Base-by-base conservation (phyloP, 2,797 vertebrate species). In the Ctenosaura bakeri region DNA sequence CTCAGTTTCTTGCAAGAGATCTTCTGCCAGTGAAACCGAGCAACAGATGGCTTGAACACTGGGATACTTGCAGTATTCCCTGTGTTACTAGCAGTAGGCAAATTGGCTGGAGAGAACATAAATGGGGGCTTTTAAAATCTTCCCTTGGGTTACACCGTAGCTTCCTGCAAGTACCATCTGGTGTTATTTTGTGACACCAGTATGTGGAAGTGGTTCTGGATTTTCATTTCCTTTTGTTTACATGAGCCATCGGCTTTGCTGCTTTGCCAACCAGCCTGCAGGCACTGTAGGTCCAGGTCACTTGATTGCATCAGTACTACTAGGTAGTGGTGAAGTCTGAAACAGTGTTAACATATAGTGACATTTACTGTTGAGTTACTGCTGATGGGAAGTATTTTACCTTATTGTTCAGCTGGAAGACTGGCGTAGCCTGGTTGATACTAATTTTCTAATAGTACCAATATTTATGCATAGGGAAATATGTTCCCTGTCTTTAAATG, bases 161-260 rank as follows among this genome's bases (percentile, higher is more conserved):
- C 76, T 81, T 85, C 82, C 50, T 56, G 18, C 22, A 32, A 64
- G 32, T 38, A 9, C 85, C 85, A 77, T 76, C 85, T 83, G 26
- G 35, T 35, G 50, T 56, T 54, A 12, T 66, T 78, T 50, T 78
- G 71, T 86, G 71, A 81, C 22, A 56, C 78, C 46, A 22, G 26
- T 69, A 64, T 16, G 54, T 82, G 35, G 69, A 82, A 86, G 78
- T 42, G 69, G 35, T 69, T 38, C 54, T 86, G 69, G 50, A 78
- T 82, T 89, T 62, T 76, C 79, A 56, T 88, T 88, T 84, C 76
- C 56, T 74, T 86, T 85, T 82, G 83, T 74, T 59, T 83, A 46
- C 52, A 22, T 42, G 52, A 81, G 18, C 5, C 26, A 74, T 83
- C 66, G 56, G 2, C 14, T 73, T 9, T 77, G 71, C 32, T 50